A percentile compares a stretch with the other conserved stretches of the same genome.
Evolutionary conservation across 2,888 invertebrate genomes (phyloP).

Genomic region (Aradus depressus): DNA sequence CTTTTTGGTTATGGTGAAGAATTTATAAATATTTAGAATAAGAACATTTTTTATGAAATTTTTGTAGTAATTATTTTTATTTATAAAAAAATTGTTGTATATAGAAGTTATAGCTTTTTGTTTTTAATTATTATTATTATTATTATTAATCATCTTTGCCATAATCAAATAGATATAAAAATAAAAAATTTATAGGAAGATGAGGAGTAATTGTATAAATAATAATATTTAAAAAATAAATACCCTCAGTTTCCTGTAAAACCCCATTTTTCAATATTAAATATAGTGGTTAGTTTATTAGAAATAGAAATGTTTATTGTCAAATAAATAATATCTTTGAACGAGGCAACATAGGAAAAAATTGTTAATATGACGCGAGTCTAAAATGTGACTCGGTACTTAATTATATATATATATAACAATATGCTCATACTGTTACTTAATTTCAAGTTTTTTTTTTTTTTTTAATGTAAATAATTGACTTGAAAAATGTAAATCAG

Average conservation of each 20-base stretch:
- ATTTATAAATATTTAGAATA: conserved; percentile 15
- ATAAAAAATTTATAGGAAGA: no score
- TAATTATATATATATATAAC: conserved; percentile 15
- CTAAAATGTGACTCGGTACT: conserved; percentile 14
- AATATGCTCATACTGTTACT: conserved; percentile 21
- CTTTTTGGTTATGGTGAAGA: conserved; percentile 27
- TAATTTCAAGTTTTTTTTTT: conserved; percentile 16
- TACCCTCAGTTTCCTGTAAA: conserved; percentile 23
- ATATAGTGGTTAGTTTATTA: conserved; percentile 22
- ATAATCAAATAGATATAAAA: conserved; percentile 26
- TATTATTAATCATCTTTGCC: conserved; percentile 23
- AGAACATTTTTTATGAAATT: conserved; percentile 7
- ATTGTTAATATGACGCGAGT: conserved; percentile 9
- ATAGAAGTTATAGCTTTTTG: conserved; percentile 6
- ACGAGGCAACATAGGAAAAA: conserved; percentile 11
- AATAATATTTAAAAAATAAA: not conserved
- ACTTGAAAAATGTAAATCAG: no score
- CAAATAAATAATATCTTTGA: conserved; percentile 19
- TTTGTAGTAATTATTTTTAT: conserved; percentile 3
- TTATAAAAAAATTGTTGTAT: conserved; percentile 1
- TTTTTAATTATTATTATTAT: conserved; percentile 9
- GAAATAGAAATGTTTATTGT: conserved; percentile 25
- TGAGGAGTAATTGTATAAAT: conserved; percentile 10
- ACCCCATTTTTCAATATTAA: conserved; percentile 23
- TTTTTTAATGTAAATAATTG: conserved; percentile 8